Evolutionary conservation across 2,888 invertebrate species (phyloP).

Genomic region (Chironomus tentans): DNA sequence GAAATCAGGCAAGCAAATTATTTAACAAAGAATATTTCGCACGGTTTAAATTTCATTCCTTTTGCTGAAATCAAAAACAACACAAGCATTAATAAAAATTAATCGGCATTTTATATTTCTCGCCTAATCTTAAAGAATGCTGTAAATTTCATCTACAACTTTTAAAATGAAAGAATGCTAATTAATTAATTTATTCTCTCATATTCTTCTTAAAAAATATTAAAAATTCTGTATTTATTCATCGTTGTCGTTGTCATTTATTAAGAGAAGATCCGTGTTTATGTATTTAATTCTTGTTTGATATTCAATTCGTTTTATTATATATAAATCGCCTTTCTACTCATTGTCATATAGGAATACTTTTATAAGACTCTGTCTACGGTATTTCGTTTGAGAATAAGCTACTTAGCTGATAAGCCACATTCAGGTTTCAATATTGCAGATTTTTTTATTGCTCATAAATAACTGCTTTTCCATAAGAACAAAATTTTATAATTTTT

Average conservation of each 20-base stretch:
- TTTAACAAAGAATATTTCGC: not conserved
- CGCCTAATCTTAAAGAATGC: not conserved
- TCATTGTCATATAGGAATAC: too few species aligned
- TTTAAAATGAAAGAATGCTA: not conserved
- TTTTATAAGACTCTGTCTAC: too few species aligned
- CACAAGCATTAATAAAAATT: too few species aligned
- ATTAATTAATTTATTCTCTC: slow-evolving; percentile 23
- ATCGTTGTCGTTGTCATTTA: not conserved
- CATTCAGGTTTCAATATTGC: not conserved
- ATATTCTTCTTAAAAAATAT: not conserved
- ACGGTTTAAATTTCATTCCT: not conserved
- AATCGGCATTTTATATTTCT: too few species aligned
- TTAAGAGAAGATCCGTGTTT: too few species aligned
- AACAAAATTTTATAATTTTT: too few species aligned
- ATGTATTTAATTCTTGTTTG: too few species aligned
- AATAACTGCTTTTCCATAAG: too few species aligned
- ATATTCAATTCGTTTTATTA: not conserved
- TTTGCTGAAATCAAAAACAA: too few species aligned
- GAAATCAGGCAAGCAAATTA: not conserved
- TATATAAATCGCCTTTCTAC: not conserved
- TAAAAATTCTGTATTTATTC: not conserved
- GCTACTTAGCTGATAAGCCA: not conserved
- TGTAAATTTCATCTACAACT: not conserved
- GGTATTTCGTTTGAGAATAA: not conserved
- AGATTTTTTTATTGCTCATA: not conserved